Base-by-base conservation (phyloP, 2,797 vertebrate species). In the Enteromius argenteus region DNA sequence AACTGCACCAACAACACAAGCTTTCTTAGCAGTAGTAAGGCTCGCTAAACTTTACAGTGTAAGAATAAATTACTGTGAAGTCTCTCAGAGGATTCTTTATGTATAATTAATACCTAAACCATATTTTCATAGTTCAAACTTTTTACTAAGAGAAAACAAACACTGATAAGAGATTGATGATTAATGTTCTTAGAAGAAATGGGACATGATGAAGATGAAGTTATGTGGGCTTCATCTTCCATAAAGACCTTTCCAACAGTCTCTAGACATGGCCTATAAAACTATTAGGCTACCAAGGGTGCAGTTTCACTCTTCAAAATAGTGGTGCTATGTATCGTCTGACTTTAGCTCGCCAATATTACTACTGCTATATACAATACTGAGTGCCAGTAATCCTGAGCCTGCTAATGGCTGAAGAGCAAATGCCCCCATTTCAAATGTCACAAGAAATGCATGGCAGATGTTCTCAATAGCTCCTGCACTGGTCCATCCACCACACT, bases 31-130 rank as follows among this genome's bases (percentile, higher is more conserved):
- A 92, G 93, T 90, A 93, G 92, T 92, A 89, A 90, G 84, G 86
- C 88, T 94, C 91, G 91, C 90, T 88, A 69, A 92, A 93, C 91
- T 92, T 93, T 94, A 93, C 92, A 94, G 93, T 93, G 93, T 94
- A 91, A 91, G 89, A 84, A 92, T 88, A 88, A 91, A 90, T 88
- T 90, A 91, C 81, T 4, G 46, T 80, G 79, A 85, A 90, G 71
- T 89, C 72, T 84, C 83, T 87, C 71, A 58, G 87, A 86, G 32
- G 80, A 85, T 83, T 87, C 17, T 67, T 35, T 62, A 27, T 44
- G 44, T 78, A 78, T 83, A 32, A 77, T 78, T 79, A 56, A 72
- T 19, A 32, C 44, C 74, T 69, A 68, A 81, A 72, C 42, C 79
- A 49, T 72, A 44, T 15, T 69, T 68, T 75, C 9, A 51, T 32